Base-by-base conservation (phyloP, 1,140 invertebrate genomes). In the Trypoxylus dichotomus region DNA sequence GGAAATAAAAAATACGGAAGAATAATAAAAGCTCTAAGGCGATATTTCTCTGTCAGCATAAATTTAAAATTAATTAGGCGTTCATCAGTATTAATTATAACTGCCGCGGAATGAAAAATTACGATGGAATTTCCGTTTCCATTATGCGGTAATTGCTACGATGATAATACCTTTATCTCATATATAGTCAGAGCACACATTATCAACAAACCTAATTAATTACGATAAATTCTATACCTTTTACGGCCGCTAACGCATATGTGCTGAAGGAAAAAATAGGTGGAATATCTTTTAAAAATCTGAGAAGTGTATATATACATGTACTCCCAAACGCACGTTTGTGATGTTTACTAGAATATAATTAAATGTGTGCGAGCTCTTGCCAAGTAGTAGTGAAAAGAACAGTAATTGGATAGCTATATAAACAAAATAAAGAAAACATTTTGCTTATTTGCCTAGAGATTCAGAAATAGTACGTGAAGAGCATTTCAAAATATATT, bases 31-130 rank as follows among this genome's bases (percentile, higher is more conserved):
- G 47, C 47, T 37, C 32, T 54, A 54, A 54, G 6, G 47, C 47
- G 15, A 54, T 54, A 54, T 54, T 54, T 54, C 47, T 54, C 47
- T n/a, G 47, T 54, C 47, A 54, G 47, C 47, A 54, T 54, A 54
- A 54, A 54, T n/a, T 54, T 54, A n/a, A 54, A 54, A 54, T 54
- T 54, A 54, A 54, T 54, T 54, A 54, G 47, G 2, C 47, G 47
- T 54, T 54, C 47, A 54, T 54, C 47, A 54, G 47, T 54, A 54
- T 54, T 54, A 54, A 54, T 54, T 54, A 54, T 54, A 54, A 54
- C 13, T n/a, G 19, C 47, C 47, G 13, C 47, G 15, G 47, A 2
- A 54, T 54, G 47, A 54, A 54, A 54, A 54, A 54, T 54, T 54
- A 54, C 47, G 19, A 54, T n/a, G 47, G 47, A 54, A 19, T n/a